phyloP scores from a whole-genome alignment of 2,113 vertebrate species.

The Myrmecophaga tridactyla region DNA sequence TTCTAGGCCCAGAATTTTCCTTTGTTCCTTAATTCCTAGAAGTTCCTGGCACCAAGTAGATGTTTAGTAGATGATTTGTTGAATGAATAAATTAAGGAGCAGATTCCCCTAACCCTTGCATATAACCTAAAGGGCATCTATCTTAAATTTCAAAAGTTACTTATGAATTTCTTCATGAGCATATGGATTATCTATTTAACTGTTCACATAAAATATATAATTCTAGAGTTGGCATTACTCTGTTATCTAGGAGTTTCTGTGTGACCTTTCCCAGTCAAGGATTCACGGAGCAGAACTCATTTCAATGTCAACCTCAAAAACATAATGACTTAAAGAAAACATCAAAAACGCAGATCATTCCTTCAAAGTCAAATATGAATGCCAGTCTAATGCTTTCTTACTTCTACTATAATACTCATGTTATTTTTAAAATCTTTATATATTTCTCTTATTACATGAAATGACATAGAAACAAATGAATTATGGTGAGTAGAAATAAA shows the following conservation, averaged over 20 bases:
- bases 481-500: not conserved
- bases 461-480: slow-evolving; percentile 30
- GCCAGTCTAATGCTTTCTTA: not conserved
- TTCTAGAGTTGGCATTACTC: not conserved
- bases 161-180: not conserved
- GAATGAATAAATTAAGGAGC: not conserved
- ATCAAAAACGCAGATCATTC: not conserved
- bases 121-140: not conserved
- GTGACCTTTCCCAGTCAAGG: slow-evolving; percentile 9
- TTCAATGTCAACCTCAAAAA: slow-evolving; percentile 21
- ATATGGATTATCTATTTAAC: not conserved
- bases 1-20: not conserved
- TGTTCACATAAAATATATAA: slow-evolving; percentile 7
- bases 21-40: not conserved
- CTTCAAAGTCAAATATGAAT: slow-evolving; percentile 28
- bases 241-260: not conserved
- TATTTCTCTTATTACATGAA: slow-evolving; percentile 2
- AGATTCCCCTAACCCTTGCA: not conserved
- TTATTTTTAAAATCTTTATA: slow-evolving; percentile 9
- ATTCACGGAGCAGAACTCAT: not conserved
- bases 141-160: slow-evolving; percentile 4
- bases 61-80: not conserved
- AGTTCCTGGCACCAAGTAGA: not conserved
- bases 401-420: not conserved
- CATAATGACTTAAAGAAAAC: not conserved